Evolutionary conservation across 2,797 vertebrate species (phyloP), one percentile per base, ranked within the genome.

Genomic region (Triplophysa bombifrons): DNA sequence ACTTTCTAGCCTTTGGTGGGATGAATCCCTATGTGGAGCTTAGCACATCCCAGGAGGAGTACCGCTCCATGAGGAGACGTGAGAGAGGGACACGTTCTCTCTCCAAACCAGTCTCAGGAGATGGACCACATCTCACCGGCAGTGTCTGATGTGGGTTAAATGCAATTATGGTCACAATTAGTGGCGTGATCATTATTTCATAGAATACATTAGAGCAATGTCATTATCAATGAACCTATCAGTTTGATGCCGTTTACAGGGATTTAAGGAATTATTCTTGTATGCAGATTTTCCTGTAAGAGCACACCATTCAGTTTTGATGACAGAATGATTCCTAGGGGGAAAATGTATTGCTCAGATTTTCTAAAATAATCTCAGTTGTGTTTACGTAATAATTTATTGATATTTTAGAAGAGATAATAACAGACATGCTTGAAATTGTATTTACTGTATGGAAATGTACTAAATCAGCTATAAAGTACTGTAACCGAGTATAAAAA

Each of bases 1-100:
- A 86, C 79, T 86, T 83, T 83, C 67, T 80, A 80, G 69, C 84
- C 73, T 80, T 68, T 53, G 25, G 51, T 77, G 67, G 58, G 68
- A 76, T 83, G 84, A 81, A 84, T 87, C 76, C 76, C 79, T 82
- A 85, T 83, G 76, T 84, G 82, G 72, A 84, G 85, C 81, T 86
- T 84, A 87, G 61, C 22, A 27, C 82, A 75, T 74, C 76, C 76
- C 76, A 71, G 71, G 76, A 83, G 80, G 80, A 72, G 73, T 80
- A 72, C 78, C 76, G 74, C 76, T 83, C 81, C 50, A 61, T 65
- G 70, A 82, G 58, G 80, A 76, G 64, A 68, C 34, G 44, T 71
- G 70, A 84, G 81, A 66, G 78, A 53, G 60, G 63, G 65, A 75
- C 78, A 73, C 38, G 44, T 69, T 63, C 27, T 34, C 60, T 68